phyloP scores from a whole-genome alignment of 1,140 invertebrate species.

The Drosophila saltans region DNA sequence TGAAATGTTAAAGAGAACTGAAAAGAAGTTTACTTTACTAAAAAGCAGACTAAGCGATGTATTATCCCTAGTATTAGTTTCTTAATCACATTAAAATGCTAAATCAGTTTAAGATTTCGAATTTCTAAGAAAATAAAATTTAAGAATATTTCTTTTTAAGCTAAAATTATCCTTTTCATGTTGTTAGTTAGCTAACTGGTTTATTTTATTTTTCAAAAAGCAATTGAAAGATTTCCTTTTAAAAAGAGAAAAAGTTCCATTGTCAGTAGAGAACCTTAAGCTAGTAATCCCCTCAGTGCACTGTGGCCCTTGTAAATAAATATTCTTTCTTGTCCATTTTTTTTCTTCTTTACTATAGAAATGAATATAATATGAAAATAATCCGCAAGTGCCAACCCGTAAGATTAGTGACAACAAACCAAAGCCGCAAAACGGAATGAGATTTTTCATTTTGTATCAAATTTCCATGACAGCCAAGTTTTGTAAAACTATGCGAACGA shows the following conservation, averaged over 20 bases:
- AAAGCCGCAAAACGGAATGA: constrained; percentile 66
- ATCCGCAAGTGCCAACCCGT: constrained; percentile 63
- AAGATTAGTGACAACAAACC: constrained; percentile 68
- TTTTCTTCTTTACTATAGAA: constrained; percentile 32
- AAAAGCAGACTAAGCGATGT: too few relatives aligned
- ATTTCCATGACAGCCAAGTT: constrained; percentile 50
- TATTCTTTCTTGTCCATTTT: constrained; percentile 16
- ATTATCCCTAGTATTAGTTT: too few relatives aligned
- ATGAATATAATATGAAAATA: constrained; percentile 69
- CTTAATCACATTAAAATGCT: too few relatives aligned
- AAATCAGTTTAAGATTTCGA: too few relatives aligned
- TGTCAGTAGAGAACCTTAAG: neutral
- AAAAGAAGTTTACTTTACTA: too few relatives aligned
- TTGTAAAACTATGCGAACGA: constrained; percentile 39
- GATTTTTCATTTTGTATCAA: constrained; percentile 67
- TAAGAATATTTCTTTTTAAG: too few relatives aligned
- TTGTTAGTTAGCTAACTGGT: too few relatives aligned
- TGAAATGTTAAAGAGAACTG: too few relatives aligned
- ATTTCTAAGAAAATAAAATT: too few relatives aligned
- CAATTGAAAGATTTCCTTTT: neutral
- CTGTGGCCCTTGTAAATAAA: neutral
- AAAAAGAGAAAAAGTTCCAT: neutral
- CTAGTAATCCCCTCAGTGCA: neutral
- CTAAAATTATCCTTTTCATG: too few relatives aligned
- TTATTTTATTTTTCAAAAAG: neutral